phyloP scores from a whole-genome alignment of 2,113 vertebrate genomes.

The Ciconia maguari region DNA sequence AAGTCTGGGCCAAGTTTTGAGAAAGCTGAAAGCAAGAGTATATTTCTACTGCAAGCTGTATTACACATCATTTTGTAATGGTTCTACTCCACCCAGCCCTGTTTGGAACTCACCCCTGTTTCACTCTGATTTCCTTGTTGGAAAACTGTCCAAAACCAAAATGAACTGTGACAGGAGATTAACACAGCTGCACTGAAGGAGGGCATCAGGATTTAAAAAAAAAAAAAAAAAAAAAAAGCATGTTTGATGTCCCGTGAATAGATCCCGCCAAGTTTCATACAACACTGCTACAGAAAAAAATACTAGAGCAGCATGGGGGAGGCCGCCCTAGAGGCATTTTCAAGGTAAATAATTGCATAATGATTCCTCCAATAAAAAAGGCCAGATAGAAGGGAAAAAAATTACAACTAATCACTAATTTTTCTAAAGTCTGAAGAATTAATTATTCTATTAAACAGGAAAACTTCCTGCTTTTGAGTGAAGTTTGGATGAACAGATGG shows the following conservation, averaged over 20 bases:
- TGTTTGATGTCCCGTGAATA: neutral
- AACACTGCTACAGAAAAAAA: neutral
- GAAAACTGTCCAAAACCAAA: neutral
- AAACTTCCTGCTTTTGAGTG: neutral
- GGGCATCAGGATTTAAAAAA: neutral
- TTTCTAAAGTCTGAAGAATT: neutral
- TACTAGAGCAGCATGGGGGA: neutral
- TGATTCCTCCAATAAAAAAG: neutral
- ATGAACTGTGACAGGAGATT: neutral
- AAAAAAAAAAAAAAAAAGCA: rapidly evolving
- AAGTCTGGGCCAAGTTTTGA: neutral
- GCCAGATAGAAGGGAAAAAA: neutral
- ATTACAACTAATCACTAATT: neutral
- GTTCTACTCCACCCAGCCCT: neutral
- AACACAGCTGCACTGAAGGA: neutral
- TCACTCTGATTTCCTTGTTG: neutral
- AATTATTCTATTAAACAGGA: neutral
- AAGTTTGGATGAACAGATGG: neutral
- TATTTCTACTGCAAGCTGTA: neutral
- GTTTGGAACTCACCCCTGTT: neutral
- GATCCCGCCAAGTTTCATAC: neutral
- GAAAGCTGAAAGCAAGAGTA: neutral
- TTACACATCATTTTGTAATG: neutral
- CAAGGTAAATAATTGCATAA: neutral
- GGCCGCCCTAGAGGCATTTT: neutral